Evolutionary conservation across 2,797 vertebrate species (phyloP).

Genomic region (Allochrocebus solatus): DNA sequence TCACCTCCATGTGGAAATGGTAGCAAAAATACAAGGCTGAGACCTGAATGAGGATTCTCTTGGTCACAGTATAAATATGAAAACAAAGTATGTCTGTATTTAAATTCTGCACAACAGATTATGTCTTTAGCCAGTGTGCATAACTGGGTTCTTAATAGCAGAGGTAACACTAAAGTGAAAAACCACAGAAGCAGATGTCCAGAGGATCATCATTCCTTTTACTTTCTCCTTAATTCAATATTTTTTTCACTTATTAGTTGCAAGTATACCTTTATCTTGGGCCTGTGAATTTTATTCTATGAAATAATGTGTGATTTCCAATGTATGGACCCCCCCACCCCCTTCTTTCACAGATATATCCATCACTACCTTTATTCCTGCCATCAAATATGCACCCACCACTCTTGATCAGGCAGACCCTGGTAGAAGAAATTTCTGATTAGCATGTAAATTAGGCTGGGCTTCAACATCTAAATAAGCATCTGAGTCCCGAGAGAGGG

Average conservation of each 20-base stretch:
- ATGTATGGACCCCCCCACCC: not conserved
- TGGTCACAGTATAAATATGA: not conserved
- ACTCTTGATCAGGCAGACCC: not conserved
- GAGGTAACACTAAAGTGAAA: not conserved
- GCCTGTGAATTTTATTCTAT: not conserved
- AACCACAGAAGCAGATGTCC: not conserved
- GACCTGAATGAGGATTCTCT: not conserved
- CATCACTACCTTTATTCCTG: not conserved
- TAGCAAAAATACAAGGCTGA: not conserved
- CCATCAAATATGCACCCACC: not conserved
- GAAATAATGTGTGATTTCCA: not conserved
- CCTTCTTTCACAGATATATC: not conserved
- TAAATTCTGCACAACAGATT: not conserved
- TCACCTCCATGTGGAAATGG: not conserved
- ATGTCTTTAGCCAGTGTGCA: not conserved
- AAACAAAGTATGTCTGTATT: not conserved
- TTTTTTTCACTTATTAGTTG: slow-evolving; percentile 12
- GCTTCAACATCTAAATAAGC: not conserved
- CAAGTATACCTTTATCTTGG: not conserved
- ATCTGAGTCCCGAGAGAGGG: not conserved
- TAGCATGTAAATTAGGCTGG: not conserved
- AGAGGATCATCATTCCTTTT: not conserved
- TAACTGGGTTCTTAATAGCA: not conserved
- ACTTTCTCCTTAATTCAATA: not conserved
- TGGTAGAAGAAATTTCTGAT: not conserved